Base-by-base conservation (phyloP, 1,140 invertebrate genomes). In the Uloborus diversus region DNA sequence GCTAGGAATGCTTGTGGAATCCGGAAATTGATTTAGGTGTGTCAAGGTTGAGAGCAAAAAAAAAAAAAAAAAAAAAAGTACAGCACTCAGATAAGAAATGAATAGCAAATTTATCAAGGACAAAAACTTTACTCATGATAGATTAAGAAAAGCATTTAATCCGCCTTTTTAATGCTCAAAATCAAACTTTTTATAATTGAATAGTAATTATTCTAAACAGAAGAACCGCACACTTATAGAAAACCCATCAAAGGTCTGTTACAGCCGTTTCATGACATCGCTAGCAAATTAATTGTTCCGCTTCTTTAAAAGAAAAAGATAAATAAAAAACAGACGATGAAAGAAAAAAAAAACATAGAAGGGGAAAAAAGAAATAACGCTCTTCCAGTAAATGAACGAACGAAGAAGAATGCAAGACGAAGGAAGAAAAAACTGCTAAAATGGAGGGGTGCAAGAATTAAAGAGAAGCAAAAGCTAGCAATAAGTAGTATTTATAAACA, bases 241-340 rank as follows among this genome's bases (percentile, higher is more conserved):
- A 61, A 79, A 61, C 51, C 75, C 65, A 64, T 37, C 9, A 57
- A 20, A 33, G 51, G 30, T 61, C 47, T 69, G 64, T 49, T 53
- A 35, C 47, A 25, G 73, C 69, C 64, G 32, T 27, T 69, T 69
- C 61, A 57, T 79, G 76, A 79, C 76, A 65, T 79, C 62, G 69
- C 76, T 79, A 69, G 69, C 64, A 68, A 79, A 79, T 79, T 79
- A 79, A 79, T 79, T 79, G 76, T 79, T 69, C 65, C 65, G 76
- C 51, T 62, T 42, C 64, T 69, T 66, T 79, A 61, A 79, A 68
- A 57, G 53, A 57, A 57, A 28, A n/a, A n/a, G 30, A 69, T 28
- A 25, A 62, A 64, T 37, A 79, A 62, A 69, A 79, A 65, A 66
- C 20, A 64, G 65, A n/a, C n/a, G 49, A 61, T 59, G 47, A 73